Evolutionary conservation across 2,888 invertebrate genomes (phyloP), one percentile per base, ranked within the genome.

Genomic region (Esperia sulphurella): DNA sequence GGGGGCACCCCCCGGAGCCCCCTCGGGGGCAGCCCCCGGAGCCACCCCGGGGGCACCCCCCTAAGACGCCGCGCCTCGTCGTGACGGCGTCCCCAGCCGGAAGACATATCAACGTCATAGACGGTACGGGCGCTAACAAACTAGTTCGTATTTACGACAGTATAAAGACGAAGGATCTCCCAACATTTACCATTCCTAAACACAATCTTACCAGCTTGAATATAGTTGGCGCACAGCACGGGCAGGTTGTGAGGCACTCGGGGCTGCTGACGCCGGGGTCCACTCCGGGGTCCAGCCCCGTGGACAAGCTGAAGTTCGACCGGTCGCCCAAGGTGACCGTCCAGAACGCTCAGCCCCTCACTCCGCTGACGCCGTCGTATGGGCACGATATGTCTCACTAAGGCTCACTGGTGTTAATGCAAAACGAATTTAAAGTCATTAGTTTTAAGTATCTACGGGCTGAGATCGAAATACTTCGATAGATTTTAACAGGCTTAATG

Each of bases 231-330:
- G 71, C 71, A 3, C 47, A 63, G 65, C 46, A 59, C 51, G 57
- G 56, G 31, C 21, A 21, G 21, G 59, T 40, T 7, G 41, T 70
- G 14, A 61, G 75, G 4, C 68, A 68, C 48, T 60, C 76, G 61
- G 90, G 90, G 40, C 76, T 91, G 44, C 69, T 91, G 40, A 90
- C 91, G 14, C 91, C 91, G 8, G 82, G 76, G 50, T 83, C 91
- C 38, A 89, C 91, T 48, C 91, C 91, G 0, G 69, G 68, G 82
- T 41, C 90, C 5, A 55, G 57, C 8, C 77, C 80, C 3, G 53
- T 68, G 6, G 85, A 85, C 14, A 86, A 80, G 45, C 43, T 58
- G 47, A 73, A 77, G 57, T 70, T 75, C 49, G 79, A 82, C 6
- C 71, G 78, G 28, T 53, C 76, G 3, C 81, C 83, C 3, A 79